phyloP scores from a whole-genome alignment of 2,888 invertebrate genomes.

The Troglohyphantes excavatus region DNA sequence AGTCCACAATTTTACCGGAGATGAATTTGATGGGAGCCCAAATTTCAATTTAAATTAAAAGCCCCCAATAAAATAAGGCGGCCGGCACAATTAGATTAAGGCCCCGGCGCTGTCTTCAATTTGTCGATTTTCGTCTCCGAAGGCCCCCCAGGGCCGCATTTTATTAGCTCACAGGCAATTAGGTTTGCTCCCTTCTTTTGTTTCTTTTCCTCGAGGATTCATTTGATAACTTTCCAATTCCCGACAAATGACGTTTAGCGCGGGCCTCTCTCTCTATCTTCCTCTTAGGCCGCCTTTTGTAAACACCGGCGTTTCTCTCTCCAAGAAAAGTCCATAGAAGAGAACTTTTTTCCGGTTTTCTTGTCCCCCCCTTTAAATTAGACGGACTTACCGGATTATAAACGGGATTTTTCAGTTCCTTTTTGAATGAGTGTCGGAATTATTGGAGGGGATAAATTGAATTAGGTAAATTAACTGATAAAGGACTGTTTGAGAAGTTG shows the following conservation, averaged over 20 bases:
- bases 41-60: constrained; percentile 78
- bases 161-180: constrained; percentile 78
- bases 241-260: constrained; percentile 70
- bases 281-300: constrained; percentile 55
- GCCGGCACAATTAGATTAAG: constrained; percentile 74
- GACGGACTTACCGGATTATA: constrained; percentile 61
- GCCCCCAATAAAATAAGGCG: constrained; percentile 72
- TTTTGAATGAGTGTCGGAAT: constrained; percentile 25
- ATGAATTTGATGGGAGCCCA: constrained; percentile 46
- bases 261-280: constrained; percentile 1
- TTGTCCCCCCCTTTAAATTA: constrained; percentile 55
- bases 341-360: constrained; percentile 45
- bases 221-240: constrained; percentile 78
- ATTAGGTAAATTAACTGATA: constrained; percentile 69
- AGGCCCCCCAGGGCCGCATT: constrained; percentile 68
- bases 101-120: constrained; percentile 70
- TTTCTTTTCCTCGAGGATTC: constrained; percentile 55
- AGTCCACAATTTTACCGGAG: constrained; percentile 23
- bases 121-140: constrained; percentile 68
- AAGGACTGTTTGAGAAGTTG: constrained; percentile 15
- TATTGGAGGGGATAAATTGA: constrained; percentile 56
- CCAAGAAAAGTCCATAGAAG: constrained; percentile 44
- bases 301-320: constrained; percentile 50
- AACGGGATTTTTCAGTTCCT: constrained; percentile 30
- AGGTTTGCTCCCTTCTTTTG: constrained; percentile 74